phyloP scores from a whole-genome alignment of 2,797 vertebrate genomes.

The Rhynchonycteris naso region DNA sequence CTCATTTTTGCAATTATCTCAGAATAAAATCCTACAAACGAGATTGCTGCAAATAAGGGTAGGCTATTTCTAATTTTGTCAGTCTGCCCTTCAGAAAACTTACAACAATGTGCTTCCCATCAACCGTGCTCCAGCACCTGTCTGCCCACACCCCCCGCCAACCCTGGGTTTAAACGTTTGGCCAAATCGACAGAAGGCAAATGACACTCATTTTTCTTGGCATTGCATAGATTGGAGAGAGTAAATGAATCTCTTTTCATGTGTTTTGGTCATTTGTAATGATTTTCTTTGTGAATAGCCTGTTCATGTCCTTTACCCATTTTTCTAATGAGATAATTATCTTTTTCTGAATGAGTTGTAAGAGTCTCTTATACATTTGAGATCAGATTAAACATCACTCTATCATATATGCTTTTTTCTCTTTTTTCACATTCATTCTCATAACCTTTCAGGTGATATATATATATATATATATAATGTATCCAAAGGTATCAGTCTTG shows the following conservation, averaged over 20 bases:
- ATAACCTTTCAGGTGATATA: neutral
- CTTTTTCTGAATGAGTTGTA: constrained; percentile 40
- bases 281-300: constrained; percentile 52
- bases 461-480: constrained; percentile 32
- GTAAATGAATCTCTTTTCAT: neutral
- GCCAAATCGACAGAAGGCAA: neutral
- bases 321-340: constrained; percentile 27
- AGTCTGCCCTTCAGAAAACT: neutral
- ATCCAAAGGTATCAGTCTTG: neutral
- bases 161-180: neutral
- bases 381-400: constrained; percentile 24
- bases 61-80: neutral
- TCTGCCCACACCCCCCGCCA: neutral
- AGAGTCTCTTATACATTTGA: neutral
- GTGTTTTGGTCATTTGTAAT: neutral
- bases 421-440: neutral
- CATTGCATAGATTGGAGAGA: neutral
- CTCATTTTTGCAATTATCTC: constrained; percentile 53
- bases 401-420: neutral
- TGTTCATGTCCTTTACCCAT: neutral
- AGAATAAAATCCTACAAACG: constrained; percentile 15
- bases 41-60: neutral
- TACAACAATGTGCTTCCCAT: neutral
- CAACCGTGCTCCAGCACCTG: neutral
- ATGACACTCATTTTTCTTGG: neutral